phyloP scores from a whole-genome alignment of 2,888 invertebrate species.

The Drosophila nr. fundita region DNA sequence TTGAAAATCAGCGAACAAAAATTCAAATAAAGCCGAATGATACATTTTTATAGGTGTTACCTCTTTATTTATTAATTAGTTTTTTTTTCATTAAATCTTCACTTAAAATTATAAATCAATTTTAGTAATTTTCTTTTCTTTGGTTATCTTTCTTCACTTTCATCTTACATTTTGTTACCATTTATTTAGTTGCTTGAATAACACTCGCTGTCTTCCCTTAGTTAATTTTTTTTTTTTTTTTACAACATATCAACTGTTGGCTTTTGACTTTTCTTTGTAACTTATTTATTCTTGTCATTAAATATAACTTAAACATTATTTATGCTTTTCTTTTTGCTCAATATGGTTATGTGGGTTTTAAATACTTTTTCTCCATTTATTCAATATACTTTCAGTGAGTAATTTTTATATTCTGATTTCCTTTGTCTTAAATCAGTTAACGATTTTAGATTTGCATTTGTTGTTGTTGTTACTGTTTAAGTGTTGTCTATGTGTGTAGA shows the following conservation, averaged over 20 bases:
- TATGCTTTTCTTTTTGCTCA: constrained; percentile 52
- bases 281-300: constrained; percentile 68
- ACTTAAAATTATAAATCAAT: constrained; percentile 73
- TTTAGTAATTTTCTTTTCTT: constrained; percentile 63
- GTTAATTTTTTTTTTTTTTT: constrained; percentile 54
- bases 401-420: constrained; percentile 55
- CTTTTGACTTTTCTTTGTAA: constrained; percentile 73
- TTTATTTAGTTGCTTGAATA: constrained; percentile 60
- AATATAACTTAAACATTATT: constrained; percentile 75
- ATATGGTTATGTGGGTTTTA: constrained; percentile 59
- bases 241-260: constrained; percentile 81
- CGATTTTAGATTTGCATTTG: constrained; percentile 44
- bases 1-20: background rate
- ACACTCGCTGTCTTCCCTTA: constrained; percentile 59
- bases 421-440: constrained; percentile 62
- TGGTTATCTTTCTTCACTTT: constrained; percentile 57
- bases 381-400: constrained; percentile 54
- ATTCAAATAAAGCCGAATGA: background rate
- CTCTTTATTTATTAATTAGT: constrained; percentile 76
- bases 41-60: constrained; percentile 73
- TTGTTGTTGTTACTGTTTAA: constrained; percentile 33
- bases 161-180: constrained; percentile 48
- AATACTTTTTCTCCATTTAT: constrained; percentile 55
- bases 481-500: constrained; percentile 59
- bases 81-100: constrained; percentile 65